A percentile compares a stretch with the other conserved stretches of the same genome.
Evolutionary conservation across 2,113 vertebrate genomes (phyloP).

Genomic region (Genyomyrus donnyi): DNA sequence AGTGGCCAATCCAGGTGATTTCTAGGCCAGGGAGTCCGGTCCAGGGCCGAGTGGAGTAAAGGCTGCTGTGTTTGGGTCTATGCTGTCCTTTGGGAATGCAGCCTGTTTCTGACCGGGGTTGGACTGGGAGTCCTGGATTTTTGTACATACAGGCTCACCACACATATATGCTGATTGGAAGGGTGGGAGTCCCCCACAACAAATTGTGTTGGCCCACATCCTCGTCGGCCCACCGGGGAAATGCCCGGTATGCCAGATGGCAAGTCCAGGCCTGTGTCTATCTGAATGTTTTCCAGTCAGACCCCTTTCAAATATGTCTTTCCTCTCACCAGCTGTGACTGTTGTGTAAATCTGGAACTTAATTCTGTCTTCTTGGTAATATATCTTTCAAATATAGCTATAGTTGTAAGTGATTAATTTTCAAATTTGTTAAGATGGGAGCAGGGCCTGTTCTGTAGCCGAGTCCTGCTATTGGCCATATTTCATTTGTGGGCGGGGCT

Average conservation of each 20-base stretch:
- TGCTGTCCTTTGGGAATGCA: background rate
- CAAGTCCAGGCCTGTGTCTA: background rate
- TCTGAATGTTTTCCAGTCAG: background rate
- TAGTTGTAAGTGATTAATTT: background rate
- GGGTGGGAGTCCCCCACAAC: background rate
- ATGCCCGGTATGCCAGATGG: background rate
- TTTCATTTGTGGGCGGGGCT: background rate
- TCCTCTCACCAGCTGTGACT: background rate
- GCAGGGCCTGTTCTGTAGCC: background rate
- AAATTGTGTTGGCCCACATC: background rate
- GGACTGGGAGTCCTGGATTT: background rate
- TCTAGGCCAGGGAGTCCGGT: background rate
- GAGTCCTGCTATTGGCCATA: background rate
- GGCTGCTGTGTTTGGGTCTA: background rate
- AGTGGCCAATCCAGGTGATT: constrained; percentile 81
- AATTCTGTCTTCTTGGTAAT: background rate
- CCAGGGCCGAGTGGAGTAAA: background rate
- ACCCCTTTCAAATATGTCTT: background rate
- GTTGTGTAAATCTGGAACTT: background rate
- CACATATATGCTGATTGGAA: background rate
- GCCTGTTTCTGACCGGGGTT: background rate
- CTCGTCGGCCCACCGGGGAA: background rate
- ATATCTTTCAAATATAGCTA: background rate
- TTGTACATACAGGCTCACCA: background rate
- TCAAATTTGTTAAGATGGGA: background rate